Conservation (phyloP, 1,140 invertebrate genomes). For the Elymnias hypermnestra region DNA sequence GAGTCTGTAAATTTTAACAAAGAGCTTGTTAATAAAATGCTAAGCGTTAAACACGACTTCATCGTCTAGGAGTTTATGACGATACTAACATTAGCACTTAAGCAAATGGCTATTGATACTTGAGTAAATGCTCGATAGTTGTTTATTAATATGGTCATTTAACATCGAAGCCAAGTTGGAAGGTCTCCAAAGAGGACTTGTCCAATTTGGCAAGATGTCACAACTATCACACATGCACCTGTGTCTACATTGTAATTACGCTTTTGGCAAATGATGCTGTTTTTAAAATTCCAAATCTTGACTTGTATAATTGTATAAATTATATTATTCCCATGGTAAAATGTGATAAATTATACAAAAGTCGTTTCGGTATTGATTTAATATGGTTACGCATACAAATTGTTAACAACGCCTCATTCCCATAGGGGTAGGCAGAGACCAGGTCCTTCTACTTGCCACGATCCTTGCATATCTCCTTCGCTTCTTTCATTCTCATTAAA, state of each 20-base stretch:
- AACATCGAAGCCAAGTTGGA: constrained; percentile 34
- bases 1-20: too few relatives aligned
- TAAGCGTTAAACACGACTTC: not conserved
- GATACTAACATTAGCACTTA: constrained; percentile 1
- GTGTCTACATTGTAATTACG: constrained; percentile 2
- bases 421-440: too few relatives aligned
- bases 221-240: constrained; percentile 17
- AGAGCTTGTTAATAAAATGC: too few relatives aligned
- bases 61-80: not conserved
- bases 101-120: constrained; percentile 23
- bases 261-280: constrained; percentile 3
- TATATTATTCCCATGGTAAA: too few relatives aligned
- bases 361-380: too few relatives aligned
- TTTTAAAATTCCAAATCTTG: not conserved
- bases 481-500: too few relatives aligned
- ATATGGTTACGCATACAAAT: too few relatives aligned
- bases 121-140: constrained; percentile 23
- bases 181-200: constrained; percentile 26
- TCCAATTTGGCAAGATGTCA: constrained; percentile 29
- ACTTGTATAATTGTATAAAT: not conserved
- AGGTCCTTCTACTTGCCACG: too few relatives aligned
- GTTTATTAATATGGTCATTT: constrained; percentile 40
- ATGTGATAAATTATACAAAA: too few relatives aligned
- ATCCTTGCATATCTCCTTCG: too few relatives aligned
- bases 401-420: too few relatives aligned